Percentiles rank a stretch among this genome's conserved stretches.
Evolutionary conservation across 23 tunicate species (phyloP).

Genomic region (Halocynthia aurantium): DNA sequence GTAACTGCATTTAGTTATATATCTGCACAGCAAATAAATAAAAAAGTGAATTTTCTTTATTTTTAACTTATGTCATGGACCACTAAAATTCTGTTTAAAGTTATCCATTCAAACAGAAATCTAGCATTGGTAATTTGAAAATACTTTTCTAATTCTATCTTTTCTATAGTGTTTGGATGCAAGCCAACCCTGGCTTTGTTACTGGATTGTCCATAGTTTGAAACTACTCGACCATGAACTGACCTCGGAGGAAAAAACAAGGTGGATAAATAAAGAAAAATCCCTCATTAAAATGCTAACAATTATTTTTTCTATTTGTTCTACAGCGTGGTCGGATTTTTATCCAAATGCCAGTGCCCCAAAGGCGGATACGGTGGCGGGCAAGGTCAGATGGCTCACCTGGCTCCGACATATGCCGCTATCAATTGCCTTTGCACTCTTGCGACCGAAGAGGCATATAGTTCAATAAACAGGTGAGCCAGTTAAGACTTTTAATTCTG

Average conservation of each 20-base stretch:
- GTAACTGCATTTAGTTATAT: neutral
- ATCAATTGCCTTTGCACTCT: conserved; percentile 66
- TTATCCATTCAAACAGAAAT: no score
- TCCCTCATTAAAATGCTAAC: neutral
- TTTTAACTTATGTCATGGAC: no score
- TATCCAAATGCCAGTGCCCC: conserved; percentile 56
- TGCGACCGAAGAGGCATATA: conserved; percentile 69
- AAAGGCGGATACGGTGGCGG: conserved; percentile 96
- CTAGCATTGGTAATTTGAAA: no score
- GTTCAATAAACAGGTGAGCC: conserved; percentile 70
- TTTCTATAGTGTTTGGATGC: conserved; percentile 80
- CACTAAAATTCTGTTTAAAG: no score
- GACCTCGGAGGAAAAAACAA: conserved; percentile 51
- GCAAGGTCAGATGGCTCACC: conserved; percentile 71
- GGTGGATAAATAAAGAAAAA: conserved; percentile 7
- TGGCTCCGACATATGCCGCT: conserved; percentile 96
- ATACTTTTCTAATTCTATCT: neutral
- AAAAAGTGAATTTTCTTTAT: no score
- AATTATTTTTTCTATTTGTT: neutral
- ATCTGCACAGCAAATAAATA: no score
- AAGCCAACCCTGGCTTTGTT: conserved; percentile 92
- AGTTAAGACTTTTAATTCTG: neutral
- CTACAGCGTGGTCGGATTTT: conserved; percentile 50
- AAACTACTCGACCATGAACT: conserved; percentile 39
- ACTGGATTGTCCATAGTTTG: conserved; percentile 92